Percentiles rank a stretch among this genome's conserved stretches.
These are phyloP conservation scores for Tinea trinotella DNA, from an alignment of 2,888 invertebrate genomes.

Conservation along the genomic window DNA sequence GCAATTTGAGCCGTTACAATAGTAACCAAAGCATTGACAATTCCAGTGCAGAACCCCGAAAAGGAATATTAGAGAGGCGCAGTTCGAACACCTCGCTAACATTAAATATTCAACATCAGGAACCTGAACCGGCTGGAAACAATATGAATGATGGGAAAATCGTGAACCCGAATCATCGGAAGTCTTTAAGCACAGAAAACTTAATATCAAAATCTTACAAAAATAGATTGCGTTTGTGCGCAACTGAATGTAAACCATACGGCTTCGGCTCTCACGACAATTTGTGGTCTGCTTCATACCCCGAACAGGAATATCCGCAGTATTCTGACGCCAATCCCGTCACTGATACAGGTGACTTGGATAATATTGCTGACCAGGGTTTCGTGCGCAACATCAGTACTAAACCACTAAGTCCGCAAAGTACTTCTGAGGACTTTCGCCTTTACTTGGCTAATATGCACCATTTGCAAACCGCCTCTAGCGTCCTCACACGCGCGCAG, in stretches of 20 bases:
- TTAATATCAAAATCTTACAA: constrained; percentile 55
- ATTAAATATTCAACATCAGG: constrained; percentile 36
- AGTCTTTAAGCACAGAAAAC: constrained; percentile 75
- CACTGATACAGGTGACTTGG: background rate
- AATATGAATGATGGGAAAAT: constrained; percentile 5
- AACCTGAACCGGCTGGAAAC: background rate
- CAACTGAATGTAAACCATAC: background rate
- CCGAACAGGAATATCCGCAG: constrained; percentile 47
- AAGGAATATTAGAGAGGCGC: constrained; percentile 84
- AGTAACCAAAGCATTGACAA: constrained; percentile 65
- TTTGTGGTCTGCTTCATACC: constrained; percentile 51
- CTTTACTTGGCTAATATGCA: constrained; percentile 81
- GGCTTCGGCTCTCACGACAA: constrained; percentile 67
- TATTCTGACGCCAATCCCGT: background rate
- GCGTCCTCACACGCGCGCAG: constrained; percentile 74
- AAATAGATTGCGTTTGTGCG: constrained; percentile 41
- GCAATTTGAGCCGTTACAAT: constrained; percentile 61
- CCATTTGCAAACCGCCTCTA: constrained; percentile 79
- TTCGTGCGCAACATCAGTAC: constrained; percentile 44
- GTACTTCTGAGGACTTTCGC: constrained; percentile 79
- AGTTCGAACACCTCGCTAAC: constrained; percentile 94
- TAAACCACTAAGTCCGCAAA: constrained; percentile 76
- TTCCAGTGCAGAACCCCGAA: constrained; percentile 57
- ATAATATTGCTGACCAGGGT: constrained; percentile 33
- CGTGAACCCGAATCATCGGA: constrained; percentile 57